A percentile compares a stretch with the other conserved stretches of the same genome.
Conservation (phyloP, 2,888 invertebrate species). For the Microchrysa polita region DNA sequence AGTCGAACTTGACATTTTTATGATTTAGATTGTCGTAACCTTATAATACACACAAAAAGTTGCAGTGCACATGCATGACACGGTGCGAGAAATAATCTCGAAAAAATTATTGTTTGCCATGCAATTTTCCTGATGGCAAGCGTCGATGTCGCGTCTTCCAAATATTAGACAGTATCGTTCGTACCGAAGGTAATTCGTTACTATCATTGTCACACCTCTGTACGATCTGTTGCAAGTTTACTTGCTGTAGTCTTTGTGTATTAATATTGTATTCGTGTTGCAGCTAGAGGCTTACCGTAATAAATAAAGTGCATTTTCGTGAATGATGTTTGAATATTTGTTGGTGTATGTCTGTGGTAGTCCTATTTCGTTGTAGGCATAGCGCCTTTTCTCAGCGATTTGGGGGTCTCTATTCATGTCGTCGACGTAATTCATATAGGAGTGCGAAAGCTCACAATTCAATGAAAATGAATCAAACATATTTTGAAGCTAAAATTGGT, state of each 20-base stretch:
- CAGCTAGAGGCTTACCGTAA: too few relatives aligned
- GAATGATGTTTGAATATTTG: too few relatives aligned
- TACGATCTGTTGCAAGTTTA: constrained; percentile 8
- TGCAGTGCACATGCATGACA: background rate
- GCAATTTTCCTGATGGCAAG: constrained; percentile 16
- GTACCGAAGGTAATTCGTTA: constrained; percentile 11
- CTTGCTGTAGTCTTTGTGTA: constrained; percentile 29
- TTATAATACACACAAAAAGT: constrained; percentile 24
- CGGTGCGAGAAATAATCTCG: constrained; percentile 14
- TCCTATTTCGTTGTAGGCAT: too few relatives aligned
- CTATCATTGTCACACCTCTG: constrained; percentile 40
- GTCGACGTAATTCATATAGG: too few relatives aligned
- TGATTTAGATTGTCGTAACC: constrained; percentile 32
- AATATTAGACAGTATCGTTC: constrained; percentile 20
- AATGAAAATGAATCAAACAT: too few relatives aligned
- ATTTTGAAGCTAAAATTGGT: too few relatives aligned
- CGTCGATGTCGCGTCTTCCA: constrained; percentile 27
- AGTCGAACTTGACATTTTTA: constrained; percentile 42
- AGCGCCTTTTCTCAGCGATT: too few relatives aligned
- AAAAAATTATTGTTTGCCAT: constrained; percentile 32
- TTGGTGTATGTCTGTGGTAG: too few relatives aligned
- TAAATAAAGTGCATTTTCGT: too few relatives aligned
- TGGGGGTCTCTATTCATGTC: too few relatives aligned
- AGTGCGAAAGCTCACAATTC: too few relatives aligned
- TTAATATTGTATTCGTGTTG: background rate